Conservation (phyloP, 2,888 invertebrate species). For the Formica aserva region DNA sequence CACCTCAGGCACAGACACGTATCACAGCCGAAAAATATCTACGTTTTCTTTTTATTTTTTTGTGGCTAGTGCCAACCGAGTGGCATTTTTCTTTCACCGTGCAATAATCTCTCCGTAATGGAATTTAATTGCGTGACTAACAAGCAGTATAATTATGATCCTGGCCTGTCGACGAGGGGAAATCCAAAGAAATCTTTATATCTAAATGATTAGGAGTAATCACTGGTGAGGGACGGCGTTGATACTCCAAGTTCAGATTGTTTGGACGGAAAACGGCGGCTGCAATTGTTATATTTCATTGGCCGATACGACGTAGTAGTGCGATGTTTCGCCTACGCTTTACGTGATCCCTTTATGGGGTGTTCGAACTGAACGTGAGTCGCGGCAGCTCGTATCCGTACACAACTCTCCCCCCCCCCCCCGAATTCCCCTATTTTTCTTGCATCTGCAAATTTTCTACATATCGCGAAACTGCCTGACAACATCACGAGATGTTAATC, state of each 20-base stretch:
- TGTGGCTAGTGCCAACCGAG: neutral
- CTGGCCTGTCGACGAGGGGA: conserved; percentile 5
- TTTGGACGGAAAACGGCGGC: conserved; percentile 51
- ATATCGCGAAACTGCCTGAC: neutral
- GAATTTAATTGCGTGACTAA: neutral
- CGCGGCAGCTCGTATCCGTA: neutral
- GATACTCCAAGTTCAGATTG: conserved; percentile 55
- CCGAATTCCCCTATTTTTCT: neutral
- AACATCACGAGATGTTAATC: neutral
- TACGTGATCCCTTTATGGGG: conserved; percentile 45
- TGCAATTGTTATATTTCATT: conserved; percentile 37
- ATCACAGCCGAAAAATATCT: neutral
- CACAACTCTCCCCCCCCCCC: neutral
- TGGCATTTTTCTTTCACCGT: neutral
- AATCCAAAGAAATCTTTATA: neutral
- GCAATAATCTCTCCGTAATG: neutral
- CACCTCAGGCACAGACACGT: neutral
- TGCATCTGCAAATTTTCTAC: neutral
- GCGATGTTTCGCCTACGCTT: neutral
- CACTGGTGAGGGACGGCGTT: neutral
- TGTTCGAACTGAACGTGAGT: conserved; percentile 54
- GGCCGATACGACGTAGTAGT: neutral
- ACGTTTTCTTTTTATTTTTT: neutral
- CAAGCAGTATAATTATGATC: neutral
- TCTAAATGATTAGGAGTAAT: conserved; percentile 18